Evolutionary conservation across 2,113 vertebrate species (phyloP).

Genomic region (Sylvietta virens): DNA sequence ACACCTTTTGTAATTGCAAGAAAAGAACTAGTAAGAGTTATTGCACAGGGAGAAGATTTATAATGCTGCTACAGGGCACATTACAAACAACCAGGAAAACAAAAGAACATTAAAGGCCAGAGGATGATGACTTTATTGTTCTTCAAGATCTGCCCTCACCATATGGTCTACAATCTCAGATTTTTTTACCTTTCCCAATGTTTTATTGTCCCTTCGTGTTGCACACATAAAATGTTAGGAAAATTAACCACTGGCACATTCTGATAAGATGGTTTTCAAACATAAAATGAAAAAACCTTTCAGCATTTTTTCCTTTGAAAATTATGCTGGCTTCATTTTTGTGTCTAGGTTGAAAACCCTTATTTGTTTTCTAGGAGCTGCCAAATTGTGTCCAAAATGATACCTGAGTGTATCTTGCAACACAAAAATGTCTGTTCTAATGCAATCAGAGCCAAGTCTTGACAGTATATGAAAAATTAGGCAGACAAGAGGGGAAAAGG

Average conservation of each 20-base stretch:
- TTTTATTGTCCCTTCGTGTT: not conserved
- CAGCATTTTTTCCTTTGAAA: not conserved
- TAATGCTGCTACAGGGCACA: slow-evolving; percentile 17
- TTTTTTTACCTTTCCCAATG: slow-evolving; percentile 22
- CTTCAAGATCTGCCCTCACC: slow-evolving; percentile 28
- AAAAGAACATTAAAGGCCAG: slow-evolving; percentile 34
- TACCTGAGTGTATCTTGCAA: not conserved
- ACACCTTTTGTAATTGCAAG: slow-evolving; percentile 21
- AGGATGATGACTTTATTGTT: slow-evolving; percentile 37
- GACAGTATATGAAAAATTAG: not conserved
- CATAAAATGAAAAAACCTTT: not conserved
- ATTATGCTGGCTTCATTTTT: not conserved
- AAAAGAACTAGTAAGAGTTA: slow-evolving; percentile 22
- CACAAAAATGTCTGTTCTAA: not conserved
- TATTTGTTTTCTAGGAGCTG: not conserved
- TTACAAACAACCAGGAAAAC: slow-evolving; percentile 29
- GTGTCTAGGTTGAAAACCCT: not conserved
- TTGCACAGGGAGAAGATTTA: slow-evolving; percentile 30
- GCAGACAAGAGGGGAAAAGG: not conserved
- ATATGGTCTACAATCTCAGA: slow-evolving; percentile 34
- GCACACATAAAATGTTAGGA: slow-evolving; percentile 1
- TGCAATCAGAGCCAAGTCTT: not conserved
- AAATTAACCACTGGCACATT: slow-evolving; percentile 24
- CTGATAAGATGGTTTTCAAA: slow-evolving; percentile 2
- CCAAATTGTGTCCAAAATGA: not conserved